Base-by-base conservation (phyloP, 2,888 invertebrate species). In the Corbicula japonica region DNA sequence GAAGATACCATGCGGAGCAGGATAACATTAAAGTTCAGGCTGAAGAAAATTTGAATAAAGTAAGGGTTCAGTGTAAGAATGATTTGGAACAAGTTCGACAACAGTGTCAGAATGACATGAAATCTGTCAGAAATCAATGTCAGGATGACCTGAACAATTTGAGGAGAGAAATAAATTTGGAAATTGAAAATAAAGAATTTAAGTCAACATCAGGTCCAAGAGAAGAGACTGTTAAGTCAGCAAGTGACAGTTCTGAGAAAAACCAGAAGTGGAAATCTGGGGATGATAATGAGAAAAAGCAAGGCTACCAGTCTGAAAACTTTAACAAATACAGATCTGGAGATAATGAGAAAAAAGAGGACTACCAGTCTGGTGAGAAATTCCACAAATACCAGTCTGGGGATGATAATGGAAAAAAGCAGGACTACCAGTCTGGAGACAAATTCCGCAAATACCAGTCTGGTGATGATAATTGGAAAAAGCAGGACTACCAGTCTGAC, bases 71-170 rank as follows among this genome's bases (percentile, higher is more conserved):
- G 15, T 50, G 35, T 32, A 48, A 63, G 23, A 1, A 12, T 35
- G 63, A 63, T 26, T 26, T 50, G 2, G 50, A 50, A 15, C 48
- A 63, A n/a, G 23, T 63, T 8, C 34, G n/a, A 63, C 12, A 18
- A 26, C 50, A 63, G 21, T 35, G 18, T 26, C 63, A 50, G 34
- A 1, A 6, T 50, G 50, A 63, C 8, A 21, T 50, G 1, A 50
- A 63, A 15, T 35, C 34, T 34, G 21, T 63, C 4, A 35, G 34
- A 26, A 15, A 26, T 35, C 34, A 63, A 32, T 32, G 28, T 15
- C 21, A 35, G 26, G n/a, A 12, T 63, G 35, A 50, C 23, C 21
- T 50, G 15, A 50, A 63, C 32, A 34, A n/a, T 15, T 21, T 63
- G 21, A 63, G 23, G 26, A n/a, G 30, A 5, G 35, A 63, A 1